Conservation (phyloP, 2,797 vertebrate genomes). For the Yasuhikotakia modesta region DNA sequence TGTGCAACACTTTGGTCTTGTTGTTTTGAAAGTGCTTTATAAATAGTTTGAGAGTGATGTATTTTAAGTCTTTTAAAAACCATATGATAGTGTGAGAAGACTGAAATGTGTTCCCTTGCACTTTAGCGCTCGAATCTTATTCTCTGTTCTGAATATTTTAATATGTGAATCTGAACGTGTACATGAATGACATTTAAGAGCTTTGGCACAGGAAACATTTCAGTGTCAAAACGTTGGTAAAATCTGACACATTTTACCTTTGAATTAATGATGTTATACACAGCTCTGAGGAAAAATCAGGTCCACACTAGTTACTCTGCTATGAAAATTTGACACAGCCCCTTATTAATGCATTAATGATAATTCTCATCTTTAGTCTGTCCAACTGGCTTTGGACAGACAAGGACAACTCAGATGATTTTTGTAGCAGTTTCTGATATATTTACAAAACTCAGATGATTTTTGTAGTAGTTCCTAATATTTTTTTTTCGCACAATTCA, state of each 20-base stretch:
- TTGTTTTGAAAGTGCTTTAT: too few species aligned
- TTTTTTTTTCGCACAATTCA: slow-evolving; percentile 34
- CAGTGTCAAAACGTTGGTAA: background rate
- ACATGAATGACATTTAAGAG: background rate
- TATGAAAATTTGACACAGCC: slow-evolving; percentile 45
- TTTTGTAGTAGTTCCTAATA: background rate
- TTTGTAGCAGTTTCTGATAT: background rate
- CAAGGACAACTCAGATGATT: slow-evolving; percentile 30
- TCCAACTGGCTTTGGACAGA: slow-evolving; percentile 10
- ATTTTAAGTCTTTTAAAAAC: background rate
- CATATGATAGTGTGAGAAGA: background rate
- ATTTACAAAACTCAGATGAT: slow-evolving; percentile 13
- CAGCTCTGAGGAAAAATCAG: slow-evolving; percentile 21
- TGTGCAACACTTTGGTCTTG: background rate
- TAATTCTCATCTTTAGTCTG: slow-evolving; percentile 36
- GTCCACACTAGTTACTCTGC: slow-evolving; percentile 25
- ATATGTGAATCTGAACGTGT: background rate
- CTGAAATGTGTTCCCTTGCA: background rate
- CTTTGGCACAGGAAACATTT: background rate
- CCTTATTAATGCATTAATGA: slow-evolving; percentile 48
- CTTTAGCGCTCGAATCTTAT: background rate
- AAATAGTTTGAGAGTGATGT: too few species aligned
- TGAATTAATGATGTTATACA: slow-evolving; percentile 42
- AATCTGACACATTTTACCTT: slow-evolving; percentile 19
- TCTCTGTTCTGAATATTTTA: background rate